Evolutionary conservation across 2,797 vertebrate species (phyloP), one percentile per base, ranked within the genome.

Genomic region (Pseudomugil gertrudae): DNA sequence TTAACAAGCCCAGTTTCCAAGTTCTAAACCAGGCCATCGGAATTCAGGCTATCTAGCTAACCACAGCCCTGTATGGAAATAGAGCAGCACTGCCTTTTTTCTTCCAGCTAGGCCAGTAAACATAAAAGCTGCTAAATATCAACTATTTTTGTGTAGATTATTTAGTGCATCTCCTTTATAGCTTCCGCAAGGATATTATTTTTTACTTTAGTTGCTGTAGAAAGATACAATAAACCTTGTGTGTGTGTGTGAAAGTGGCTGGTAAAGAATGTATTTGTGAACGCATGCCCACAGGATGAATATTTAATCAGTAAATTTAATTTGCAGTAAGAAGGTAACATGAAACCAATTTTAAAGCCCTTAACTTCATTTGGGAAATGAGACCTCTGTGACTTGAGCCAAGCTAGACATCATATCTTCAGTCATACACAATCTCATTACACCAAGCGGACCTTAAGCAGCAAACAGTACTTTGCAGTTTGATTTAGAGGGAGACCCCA

Each of bases 21-120:
- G 30, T 61, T 58, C 61, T 60, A 66, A 89, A 86, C 60, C 79
- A 84, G 83, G 77, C 74, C 80, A 79, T 83, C 61, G 78, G 80
- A 63, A 84, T 87, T 74, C 65, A 74, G 69, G 57, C 78, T 79
- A 57, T 80, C 50, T 77, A 76, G 57, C 80, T 66, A 71, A 78
- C 79, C 69, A 69, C 70, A 62, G 62, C 33, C 52, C 51, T 72
- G 51, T 76, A 57, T 84, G 38, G 61, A 87, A 84, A 71, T 80
- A 81, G 84, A 79, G 48, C 78, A 85, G 50, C 33, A 35, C 65
- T 57, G 67, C 59, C 57, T 83, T 59, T 55, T 78, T 50, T 67
- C 62, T 73, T 63, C 70, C 74, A 80, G 30, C 56, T 6, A 51
- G 30, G 40, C 63, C 45, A 54, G 33, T 21, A 64, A 15, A 64